phyloP scores from a whole-genome alignment of 92 coral and sea anemone species.

The Epizoanthus illoricatus region DNA sequence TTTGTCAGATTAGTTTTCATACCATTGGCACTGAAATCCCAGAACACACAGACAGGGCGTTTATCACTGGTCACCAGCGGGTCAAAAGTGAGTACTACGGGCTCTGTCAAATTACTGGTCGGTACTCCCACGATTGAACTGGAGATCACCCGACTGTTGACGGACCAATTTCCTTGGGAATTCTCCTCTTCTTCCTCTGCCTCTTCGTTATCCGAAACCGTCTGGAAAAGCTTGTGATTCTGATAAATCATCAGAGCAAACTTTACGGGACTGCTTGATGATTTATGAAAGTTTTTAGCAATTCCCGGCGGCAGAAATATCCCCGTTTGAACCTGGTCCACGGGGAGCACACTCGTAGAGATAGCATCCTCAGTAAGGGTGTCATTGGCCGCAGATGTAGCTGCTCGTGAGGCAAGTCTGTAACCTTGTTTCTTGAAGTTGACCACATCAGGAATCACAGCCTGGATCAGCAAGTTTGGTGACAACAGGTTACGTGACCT shows the following conservation, averaged over 20 bases:
- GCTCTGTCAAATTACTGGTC: slow-evolving; percentile 35
- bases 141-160: slow-evolving; percentile 45
- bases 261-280: slow-evolving; percentile 32
- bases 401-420: slow-evolving; percentile 1
- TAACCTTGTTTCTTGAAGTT: slow-evolving; percentile 41
- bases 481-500: slow-evolving; percentile 54
- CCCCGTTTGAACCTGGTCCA: slow-evolving; percentile 55
- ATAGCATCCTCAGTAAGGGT: slow-evolving; percentile 38
- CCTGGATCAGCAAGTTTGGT: slow-evolving; percentile 60
- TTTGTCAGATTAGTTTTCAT: not conserved
- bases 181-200: slow-evolving; percentile 6
- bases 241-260: slow-evolving; percentile 69
- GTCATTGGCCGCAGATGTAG: not conserved
- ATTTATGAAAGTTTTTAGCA: slow-evolving; percentile 29
- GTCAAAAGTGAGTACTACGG: slow-evolving; percentile 30
- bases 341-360: slow-evolving; percentile 36
- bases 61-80: slow-evolving; percentile 32
- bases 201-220: slow-evolving; percentile 32
- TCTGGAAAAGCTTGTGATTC: slow-evolving; percentile 74
- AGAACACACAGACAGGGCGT: slow-evolving; percentile 53
- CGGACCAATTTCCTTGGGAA: slow-evolving; percentile 1
- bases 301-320: slow-evolving; percentile 52
- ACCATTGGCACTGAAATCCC: slow-evolving; percentile 43
- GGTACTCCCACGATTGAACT: slow-evolving; percentile 39
- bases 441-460: slow-evolving; percentile 36